Evolutionary conservation across 64 coral and sea anemone genomes (phyloP).

Genomic region (Montipora cactus): DNA sequence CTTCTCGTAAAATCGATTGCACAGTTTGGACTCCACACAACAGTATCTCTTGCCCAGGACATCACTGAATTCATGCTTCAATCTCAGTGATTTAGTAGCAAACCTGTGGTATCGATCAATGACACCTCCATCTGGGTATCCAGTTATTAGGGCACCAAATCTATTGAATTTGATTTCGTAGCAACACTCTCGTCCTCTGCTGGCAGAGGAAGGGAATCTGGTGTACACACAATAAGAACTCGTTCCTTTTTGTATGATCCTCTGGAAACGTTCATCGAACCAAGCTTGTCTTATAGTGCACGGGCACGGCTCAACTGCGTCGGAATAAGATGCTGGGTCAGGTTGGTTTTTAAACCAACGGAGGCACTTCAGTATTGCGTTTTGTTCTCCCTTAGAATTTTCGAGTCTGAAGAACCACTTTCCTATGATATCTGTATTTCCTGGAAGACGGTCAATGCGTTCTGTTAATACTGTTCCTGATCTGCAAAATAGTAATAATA

Average conservation of each 20-base stretch:
- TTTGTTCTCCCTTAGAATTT: constrained; percentile 12
- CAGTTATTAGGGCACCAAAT: constrained; percentile 12
- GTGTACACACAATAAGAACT: neutral
- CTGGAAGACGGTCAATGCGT: neutral
- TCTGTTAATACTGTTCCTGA: neutral
- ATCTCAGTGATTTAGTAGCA: neutral
- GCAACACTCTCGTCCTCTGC: constrained; percentile 43
- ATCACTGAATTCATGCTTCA: constrained; percentile 29
- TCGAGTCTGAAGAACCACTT: constrained; percentile 50
- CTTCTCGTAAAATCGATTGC: constrained; percentile 27
- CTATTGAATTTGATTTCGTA: neutral
- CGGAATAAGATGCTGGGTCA: constrained; percentile 4
- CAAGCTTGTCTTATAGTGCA: constrained; percentile 35
- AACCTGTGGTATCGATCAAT: neutral
- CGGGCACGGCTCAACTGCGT: constrained; percentile 35
- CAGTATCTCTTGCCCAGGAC: constrained; percentile 11
- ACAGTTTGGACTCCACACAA: constrained; percentile 43
- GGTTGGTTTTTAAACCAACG: neutral
- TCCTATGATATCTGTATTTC: constrained; percentile 19
- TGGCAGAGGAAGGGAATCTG: neutral
- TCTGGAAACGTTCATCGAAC: constrained; percentile 40
- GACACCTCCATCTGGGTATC: neutral
- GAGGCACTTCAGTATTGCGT: neutral
- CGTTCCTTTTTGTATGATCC: neutral
- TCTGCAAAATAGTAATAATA: too few species aligned